Evolutionary conservation across 2,797 vertebrate genomes (phyloP).

Genomic region (Neomorphus geoffroyi): DNA sequence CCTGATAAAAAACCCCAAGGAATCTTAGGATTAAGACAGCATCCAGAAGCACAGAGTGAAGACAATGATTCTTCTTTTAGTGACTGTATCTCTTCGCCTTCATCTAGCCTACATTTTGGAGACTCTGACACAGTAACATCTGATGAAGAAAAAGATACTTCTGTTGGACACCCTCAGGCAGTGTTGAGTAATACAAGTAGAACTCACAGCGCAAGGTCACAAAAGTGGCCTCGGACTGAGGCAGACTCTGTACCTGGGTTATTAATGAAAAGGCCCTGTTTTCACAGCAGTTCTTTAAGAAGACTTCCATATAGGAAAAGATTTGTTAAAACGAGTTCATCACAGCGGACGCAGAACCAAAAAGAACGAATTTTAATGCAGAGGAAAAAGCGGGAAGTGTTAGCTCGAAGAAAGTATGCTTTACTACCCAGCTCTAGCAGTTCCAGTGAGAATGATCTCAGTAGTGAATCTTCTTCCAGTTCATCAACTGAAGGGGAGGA

Average conservation of each 20-base stretch:
- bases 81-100: constrained; percentile 95
- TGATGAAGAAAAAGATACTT: constrained; percentile 87
- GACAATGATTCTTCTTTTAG: constrained; percentile 98
- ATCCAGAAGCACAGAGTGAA: constrained; percentile 86
- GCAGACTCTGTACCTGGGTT: constrained; percentile 84
- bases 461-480: constrained; percentile 90
- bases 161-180: constrained; percentile 76
- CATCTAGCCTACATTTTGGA: constrained; percentile 94
- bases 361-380: constrained; percentile 94
- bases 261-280: constrained; percentile 92
- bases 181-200: constrained; percentile 77
- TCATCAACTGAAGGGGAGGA: constrained; percentile 95
- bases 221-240: constrained; percentile 93
- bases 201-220: constrained; percentile 86
- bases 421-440: constrained; percentile 94
- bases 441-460: constrained; percentile 93
- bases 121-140: constrained; percentile 98
- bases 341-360: constrained; percentile 93
- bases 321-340: constrained; percentile 87
- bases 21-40: constrained; percentile 79
- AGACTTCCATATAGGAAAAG: constrained; percentile 88
- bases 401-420: constrained; percentile 93
- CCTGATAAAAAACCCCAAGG: constrained; percentile 87
- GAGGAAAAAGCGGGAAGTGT: constrained; percentile 93
- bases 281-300: constrained; percentile 82